These are phyloP conservation scores for Salarias fasciatus DNA, from an alignment of 2,797 vertebrate genomes.

Conservation along the genomic window DNA sequence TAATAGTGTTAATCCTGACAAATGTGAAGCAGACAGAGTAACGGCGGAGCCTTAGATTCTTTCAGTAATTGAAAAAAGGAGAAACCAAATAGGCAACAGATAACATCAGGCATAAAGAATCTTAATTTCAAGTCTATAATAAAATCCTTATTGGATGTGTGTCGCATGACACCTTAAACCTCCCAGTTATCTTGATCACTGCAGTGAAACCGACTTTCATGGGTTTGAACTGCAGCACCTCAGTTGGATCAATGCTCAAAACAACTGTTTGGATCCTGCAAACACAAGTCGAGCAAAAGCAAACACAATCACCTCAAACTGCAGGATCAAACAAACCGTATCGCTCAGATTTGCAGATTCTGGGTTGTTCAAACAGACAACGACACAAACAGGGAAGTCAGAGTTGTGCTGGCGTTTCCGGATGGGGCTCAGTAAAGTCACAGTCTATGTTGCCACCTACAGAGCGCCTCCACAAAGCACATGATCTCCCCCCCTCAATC, in stretches of 20 bases:
- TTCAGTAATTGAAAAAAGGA: background rate
- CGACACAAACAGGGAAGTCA: no score
- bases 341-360: background rate
- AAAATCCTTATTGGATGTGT: background rate
- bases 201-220: no score
- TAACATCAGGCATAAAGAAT: no score
- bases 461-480: slow-evolving; percentile 58
- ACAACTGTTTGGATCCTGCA: slow-evolving; percentile 4
- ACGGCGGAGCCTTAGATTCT: background rate
- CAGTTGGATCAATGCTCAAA: no score
- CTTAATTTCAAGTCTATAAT: no score
- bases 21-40: slow-evolving; percentile 42
- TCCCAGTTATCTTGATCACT: no score
- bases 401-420: no score
- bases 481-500: slow-evolving; percentile 17
- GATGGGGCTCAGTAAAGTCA: background rate
- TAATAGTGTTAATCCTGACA: slow-evolving; percentile 28
- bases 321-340: background rate
- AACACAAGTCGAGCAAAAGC: background rate
- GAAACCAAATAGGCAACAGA: background rate
- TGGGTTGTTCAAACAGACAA: no score
- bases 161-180: no score
- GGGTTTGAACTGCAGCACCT: slow-evolving; percentile 20
- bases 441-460: slow-evolving; percentile 75
- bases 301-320: background rate